Base-by-base conservation (phyloP, 2,797 vertebrate species). In the Notolabrus celidotus region DNA sequence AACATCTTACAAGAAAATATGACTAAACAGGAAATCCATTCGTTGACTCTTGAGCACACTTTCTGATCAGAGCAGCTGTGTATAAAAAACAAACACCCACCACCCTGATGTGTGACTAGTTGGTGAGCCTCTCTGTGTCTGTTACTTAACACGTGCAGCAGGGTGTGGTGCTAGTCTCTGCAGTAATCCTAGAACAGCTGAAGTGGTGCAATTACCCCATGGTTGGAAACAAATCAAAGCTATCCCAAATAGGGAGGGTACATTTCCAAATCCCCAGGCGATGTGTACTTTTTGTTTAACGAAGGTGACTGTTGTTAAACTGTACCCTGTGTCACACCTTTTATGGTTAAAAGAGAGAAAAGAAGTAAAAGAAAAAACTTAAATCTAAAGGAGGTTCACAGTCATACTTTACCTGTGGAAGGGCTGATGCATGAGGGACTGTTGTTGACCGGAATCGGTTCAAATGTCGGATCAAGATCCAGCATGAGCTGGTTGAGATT, bases 381-480 rank as follows among this genome's bases (percentile, higher is more conserved):
- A 0, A 7, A 10, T 17, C 10, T 12, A 46, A 5, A 43, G 27
- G 15, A 6, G 17, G 23, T 23, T 29, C 7, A 15, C 5, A 14
- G 58, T 1, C 0, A 0, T 14, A 41, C 47, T 47, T 31, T 89
- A 93, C 93, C 93, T 93, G 86, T 9, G 3, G 75, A 39, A 4
- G 80, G 71, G 22, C 79, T 86, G 67, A 43, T 45, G 41, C 63
- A 69, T 0, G 50, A 8, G 7, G 66, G 72, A 20, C 74, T 83
- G 43, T 53, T 75, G 65, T 72, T 58, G 39, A 86, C 12, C 0
- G 36, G 59, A 22, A 96, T 84, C 0, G 94, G 93, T 82, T 96
- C 92, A 67, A 98, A 98, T 12, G 93, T 95, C 0, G 97, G 97
- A 66, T 97, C 96, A 31, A 98, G 92, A 62, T 98, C 96, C 9